Conservation (phyloP, 2,888 invertebrate genomes). For the Xestia c-nigrum region DNA sequence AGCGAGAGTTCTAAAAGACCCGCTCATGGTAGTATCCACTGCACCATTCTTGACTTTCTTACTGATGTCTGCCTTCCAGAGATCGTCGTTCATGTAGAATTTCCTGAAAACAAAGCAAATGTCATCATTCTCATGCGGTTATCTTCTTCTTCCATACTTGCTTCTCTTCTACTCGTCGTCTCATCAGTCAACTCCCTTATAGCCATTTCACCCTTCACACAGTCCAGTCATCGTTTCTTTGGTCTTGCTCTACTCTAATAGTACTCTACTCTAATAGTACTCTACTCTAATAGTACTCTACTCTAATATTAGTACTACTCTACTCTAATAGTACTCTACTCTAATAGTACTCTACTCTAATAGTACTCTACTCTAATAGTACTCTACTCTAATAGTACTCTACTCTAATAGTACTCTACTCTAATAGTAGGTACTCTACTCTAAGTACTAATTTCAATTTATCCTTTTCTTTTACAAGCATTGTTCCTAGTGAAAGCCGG, state of each 20-base stretch:
- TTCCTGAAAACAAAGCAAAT: constrained; percentile 86
- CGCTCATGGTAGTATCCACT: constrained; percentile 82
- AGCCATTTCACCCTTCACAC: not conserved
- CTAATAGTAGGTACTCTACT: no score
- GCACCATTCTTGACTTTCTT: constrained; percentile 81
- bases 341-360: not conserved
- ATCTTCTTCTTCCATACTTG: not conserved
- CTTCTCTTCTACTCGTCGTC: not conserved
- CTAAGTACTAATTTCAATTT: no score
- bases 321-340: not conserved
- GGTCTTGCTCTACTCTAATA: not conserved
- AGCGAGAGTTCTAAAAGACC: constrained; percentile 90
- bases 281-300: not conserved
- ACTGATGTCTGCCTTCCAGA: constrained; percentile 91
- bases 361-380: not conserved
- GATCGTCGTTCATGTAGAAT: constrained; percentile 84
- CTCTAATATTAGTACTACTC: no score
- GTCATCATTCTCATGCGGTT: not conserved
- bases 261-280: not conserved
- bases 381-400: not conserved
- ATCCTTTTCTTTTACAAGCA: no score
- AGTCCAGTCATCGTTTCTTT: not conserved
- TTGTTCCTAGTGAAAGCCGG: no score
- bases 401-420: not conserved
- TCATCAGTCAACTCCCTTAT: not conserved